These are phyloP conservation scores for Bothrops jararaca DNA, from an alignment of 2,113 vertebrate species.

Conservation along the genomic window DNA sequence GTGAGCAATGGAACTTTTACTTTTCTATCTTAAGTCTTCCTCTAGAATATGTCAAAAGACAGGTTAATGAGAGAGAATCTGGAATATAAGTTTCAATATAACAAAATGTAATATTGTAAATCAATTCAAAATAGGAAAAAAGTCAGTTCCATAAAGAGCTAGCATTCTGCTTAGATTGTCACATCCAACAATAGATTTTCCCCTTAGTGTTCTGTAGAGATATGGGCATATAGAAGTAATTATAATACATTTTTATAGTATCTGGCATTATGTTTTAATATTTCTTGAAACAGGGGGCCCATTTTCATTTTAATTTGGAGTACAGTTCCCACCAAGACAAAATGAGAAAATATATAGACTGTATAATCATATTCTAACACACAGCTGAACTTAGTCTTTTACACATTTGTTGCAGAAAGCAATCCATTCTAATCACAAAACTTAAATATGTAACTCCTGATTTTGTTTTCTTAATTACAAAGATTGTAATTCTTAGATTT, in stretches of 20 bases:
- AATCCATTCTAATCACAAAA: neutral
- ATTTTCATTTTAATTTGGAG: neutral
- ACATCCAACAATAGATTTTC: neutral
- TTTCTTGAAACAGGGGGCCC: neutral
- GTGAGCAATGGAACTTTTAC: neutral
- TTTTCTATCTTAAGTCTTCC: neutral
- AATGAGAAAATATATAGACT: neutral
- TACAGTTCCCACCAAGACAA: neutral
- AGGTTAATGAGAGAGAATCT: neutral
- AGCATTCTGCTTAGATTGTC: neutral
- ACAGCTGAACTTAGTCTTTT: neutral
- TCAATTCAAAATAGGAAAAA: neutral
- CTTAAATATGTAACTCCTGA: neutral
- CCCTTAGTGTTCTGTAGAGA: neutral
- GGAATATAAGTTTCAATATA: neutral
- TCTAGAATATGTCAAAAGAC: neutral
- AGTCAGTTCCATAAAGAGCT: neutral
- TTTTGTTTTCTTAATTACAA: neutral
- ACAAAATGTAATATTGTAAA: neutral
- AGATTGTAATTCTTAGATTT: neutral
- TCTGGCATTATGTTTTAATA: neutral
- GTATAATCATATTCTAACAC: neutral
- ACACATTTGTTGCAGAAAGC: neutral
- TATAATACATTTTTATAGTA: neutral
- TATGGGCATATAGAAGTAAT: neutral